These are phyloP conservation scores for Anoplopoma fimbria DNA, from an alignment of 2,113 vertebrate genomes.

Conservation along the genomic window DNA sequence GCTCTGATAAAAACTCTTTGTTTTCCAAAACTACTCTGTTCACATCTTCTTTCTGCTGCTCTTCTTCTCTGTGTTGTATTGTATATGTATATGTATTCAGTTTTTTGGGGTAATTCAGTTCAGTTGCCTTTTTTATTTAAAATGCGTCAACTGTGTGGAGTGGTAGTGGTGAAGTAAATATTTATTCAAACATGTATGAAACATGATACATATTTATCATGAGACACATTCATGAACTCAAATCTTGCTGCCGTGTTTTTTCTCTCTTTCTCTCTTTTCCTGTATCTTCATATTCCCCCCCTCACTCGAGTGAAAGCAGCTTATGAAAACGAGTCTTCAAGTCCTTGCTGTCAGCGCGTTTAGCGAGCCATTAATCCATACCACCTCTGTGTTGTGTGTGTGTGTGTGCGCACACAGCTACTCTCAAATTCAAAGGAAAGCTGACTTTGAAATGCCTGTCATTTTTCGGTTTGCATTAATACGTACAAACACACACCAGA, in stretches of 20 bases:
- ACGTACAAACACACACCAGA: constrained; percentile 29
- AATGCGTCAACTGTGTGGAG: background rate
- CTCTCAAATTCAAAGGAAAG: constrained; percentile 53
- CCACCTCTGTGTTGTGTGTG: constrained; percentile 50
- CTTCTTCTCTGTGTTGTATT: too few relatives aligned
- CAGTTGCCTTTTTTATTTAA: background rate
- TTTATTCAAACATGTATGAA: background rate
- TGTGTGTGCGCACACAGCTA: background rate
- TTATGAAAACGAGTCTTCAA: constrained; percentile 68
- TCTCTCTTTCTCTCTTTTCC: background rate
- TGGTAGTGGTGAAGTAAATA: background rate
- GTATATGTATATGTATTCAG: too few relatives aligned
- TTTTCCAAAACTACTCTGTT: too few relatives aligned
- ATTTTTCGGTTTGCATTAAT: constrained; percentile 49
- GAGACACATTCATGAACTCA: background rate
- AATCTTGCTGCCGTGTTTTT: background rate
- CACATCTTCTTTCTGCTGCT: background rate
- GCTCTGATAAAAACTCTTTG: constrained; percentile 14
- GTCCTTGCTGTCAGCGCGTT: constrained; percentile 76
- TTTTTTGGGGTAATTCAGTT: background rate
- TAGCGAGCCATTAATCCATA: constrained; percentile 75
- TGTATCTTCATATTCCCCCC: constrained; percentile 1
- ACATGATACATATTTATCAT: too few relatives aligned
- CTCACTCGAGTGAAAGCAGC: constrained; percentile 66
- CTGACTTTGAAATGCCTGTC: constrained; percentile 63